A percentile compares a stretch with the other conserved stretches of the same genome.
Evolutionary conservation across 1,140 invertebrate genomes (phyloP).

Genomic region (Doryteuthis pealeii): DNA sequence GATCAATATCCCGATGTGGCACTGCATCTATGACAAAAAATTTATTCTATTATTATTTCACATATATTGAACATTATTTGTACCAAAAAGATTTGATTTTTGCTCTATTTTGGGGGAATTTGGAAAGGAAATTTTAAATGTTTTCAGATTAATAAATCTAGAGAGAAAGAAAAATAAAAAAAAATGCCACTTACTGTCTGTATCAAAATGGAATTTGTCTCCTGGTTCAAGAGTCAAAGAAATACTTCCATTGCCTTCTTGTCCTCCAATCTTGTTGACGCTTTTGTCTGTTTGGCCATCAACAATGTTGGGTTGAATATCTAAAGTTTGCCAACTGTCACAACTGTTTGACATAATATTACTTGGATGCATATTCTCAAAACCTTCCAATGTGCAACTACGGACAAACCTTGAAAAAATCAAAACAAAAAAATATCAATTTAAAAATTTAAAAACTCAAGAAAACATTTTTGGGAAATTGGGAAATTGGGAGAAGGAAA

Average conservation of each 20-base stretch:
- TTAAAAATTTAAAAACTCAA: no score
- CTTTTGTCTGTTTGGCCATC: background rate
- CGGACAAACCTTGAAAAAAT: background rate
- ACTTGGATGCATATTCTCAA: background rate
- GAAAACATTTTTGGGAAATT: no score
- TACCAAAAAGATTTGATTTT: no score
- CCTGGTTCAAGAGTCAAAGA: background rate
- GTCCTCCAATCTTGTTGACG: background rate
- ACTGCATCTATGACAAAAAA: no score
- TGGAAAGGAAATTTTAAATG: no score
- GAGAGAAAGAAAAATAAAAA: no score
- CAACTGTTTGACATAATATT: background rate
- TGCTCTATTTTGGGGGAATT: no score
- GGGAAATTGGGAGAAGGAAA: no score
- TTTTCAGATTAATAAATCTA: no score
- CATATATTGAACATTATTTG: no score
- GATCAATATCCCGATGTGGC: no score
- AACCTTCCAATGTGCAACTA: background rate
- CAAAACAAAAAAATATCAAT: background rate
- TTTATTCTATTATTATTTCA: no score
- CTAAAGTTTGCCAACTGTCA: slow-evolving; percentile 10
- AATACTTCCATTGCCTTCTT: background rate
- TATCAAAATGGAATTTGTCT: background rate
- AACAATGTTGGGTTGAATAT: background rate
- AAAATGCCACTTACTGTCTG: background rate